Percentiles rank a stretch among this genome's conserved stretches.
Evolutionary conservation across 2,888 invertebrate genomes (phyloP).

Genomic region (Pecten maximus): DNA sequence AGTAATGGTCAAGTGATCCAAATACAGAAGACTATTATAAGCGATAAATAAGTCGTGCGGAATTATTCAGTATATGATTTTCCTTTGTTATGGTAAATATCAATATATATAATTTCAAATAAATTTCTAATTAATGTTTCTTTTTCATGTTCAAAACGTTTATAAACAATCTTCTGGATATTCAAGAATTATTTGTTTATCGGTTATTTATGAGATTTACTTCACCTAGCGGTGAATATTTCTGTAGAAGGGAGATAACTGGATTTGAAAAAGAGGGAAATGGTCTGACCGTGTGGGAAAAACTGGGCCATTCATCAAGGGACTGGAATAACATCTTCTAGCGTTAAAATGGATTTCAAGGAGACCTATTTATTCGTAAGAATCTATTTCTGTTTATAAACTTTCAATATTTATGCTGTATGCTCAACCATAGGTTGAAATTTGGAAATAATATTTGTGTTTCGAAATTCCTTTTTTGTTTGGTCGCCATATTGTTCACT

Average conservation of each 20-base stretch:
- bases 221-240: constrained; percentile 38
- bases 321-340: background rate
- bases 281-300: constrained; percentile 21
- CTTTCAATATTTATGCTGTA: background rate
- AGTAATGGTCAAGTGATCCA: constrained; percentile 24
- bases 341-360: background rate
- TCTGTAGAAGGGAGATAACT: constrained; percentile 36
- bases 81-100: no score
- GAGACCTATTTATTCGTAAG: background rate
- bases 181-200: background rate
- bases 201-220: background rate
- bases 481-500: constrained; percentile 33
- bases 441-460: background rate
- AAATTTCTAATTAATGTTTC: background rate
- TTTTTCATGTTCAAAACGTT: background rate
- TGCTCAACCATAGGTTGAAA: background rate
- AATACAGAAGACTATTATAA: background rate
- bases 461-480: constrained; percentile 35
- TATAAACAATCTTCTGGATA: background rate
- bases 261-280: constrained; percentile 6
- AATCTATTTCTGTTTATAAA: background rate
- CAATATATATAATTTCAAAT: background rate
- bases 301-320: background rate
- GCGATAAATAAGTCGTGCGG: background rate
- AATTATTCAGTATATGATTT: background rate